phyloP scores from a whole-genome alignment of 2,113 vertebrate species.

The Procavia capensis region DNA sequence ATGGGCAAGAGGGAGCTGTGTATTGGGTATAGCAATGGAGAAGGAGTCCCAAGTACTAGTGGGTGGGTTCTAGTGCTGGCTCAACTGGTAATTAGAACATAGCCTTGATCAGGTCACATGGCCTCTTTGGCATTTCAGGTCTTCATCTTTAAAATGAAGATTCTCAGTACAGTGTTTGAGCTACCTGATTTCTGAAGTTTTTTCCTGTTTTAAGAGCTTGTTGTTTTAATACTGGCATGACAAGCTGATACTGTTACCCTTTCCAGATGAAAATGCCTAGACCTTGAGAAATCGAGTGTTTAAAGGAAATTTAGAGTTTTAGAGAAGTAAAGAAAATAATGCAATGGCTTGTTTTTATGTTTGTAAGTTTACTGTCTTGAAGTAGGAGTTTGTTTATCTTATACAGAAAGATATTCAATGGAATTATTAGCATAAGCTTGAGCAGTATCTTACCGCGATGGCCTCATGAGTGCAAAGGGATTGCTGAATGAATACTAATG shows the following conservation, averaged over 20 bases:
- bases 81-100: neutral
- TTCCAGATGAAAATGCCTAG: neutral
- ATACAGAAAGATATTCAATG: accelerated
- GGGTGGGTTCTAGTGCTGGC: no score
- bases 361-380: neutral
- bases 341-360: no score
- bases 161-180: neutral
- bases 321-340: neutral
- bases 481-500: neutral
- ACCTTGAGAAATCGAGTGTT: neutral
- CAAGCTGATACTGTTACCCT: neutral
- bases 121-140: neutral
- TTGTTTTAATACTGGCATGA: neutral
- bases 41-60: neutral
- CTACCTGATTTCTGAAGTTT: neutral
- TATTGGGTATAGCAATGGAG: neutral
- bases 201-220: neutral
- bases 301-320: neutral
- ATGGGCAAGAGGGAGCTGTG: no score
- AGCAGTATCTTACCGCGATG: neutral
- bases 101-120: neutral
- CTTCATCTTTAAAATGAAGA: neutral
- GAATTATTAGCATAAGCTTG: no score
- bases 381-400: neutral
- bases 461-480: neutral